phyloP scores from a whole-genome alignment of 2,888 invertebrate species.

The Acanthosoma haemorrhoidale region DNA sequence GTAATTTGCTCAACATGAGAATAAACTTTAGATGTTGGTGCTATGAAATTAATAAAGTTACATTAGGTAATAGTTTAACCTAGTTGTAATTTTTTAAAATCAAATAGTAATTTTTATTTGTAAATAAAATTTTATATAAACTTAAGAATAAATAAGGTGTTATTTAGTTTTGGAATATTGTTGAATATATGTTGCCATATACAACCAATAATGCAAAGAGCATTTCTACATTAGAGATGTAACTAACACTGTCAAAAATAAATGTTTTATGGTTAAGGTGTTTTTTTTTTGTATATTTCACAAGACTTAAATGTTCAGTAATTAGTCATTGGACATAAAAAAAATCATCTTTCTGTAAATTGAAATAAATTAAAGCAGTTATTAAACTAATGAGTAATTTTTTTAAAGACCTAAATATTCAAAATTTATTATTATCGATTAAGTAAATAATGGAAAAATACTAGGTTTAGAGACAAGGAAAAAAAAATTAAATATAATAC shows the following conservation, averaged over 20 bases:
- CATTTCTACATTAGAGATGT: constrained; percentile 30
- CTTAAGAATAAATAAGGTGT: neutral
- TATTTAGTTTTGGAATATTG: neutral
- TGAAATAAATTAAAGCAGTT: constrained; percentile 8
- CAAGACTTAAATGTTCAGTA: neutral
- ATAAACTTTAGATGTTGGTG: constrained; percentile 10
- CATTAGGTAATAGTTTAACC: neutral
- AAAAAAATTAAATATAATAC: no score
- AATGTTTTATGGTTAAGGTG: constrained; percentile 1
- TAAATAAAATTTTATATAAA: constrained; percentile 21
- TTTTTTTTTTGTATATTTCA: neutral
- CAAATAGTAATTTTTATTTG: neutral
- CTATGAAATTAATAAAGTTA: constrained; percentile 12
- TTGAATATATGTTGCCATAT: constrained; percentile 21
- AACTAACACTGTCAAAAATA: constrained; percentile 16
- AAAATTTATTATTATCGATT: no score
- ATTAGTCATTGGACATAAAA: neutral
- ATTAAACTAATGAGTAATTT: no score
- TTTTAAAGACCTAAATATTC: no score
- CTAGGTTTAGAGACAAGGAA: no score
- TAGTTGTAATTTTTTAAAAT: constrained; percentile 9
- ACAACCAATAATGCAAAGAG: neutral
- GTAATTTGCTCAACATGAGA: constrained; percentile 20
- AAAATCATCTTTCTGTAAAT: constrained; percentile 12
- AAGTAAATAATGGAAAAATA: no score